Percentiles rank a stretch among this genome's conserved stretches.
Conservation (phyloP, 2,888 invertebrate species). For the Stomorhina lunata region DNA sequence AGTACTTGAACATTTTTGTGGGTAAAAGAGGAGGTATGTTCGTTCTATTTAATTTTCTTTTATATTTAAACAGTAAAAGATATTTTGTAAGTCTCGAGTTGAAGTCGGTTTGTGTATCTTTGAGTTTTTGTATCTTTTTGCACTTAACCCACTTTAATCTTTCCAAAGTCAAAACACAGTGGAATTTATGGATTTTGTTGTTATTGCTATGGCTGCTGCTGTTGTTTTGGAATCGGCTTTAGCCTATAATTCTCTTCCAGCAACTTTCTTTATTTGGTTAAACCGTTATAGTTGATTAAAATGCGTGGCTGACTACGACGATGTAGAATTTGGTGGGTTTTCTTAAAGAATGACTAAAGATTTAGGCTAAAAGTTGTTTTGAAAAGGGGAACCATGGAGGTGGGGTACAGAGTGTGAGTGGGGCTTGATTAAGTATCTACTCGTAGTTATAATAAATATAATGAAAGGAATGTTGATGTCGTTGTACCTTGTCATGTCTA, state of each 20-base stretch:
- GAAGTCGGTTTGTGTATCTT: neutral
- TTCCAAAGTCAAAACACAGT: conserved; percentile 27
- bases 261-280: conserved; percentile 38
- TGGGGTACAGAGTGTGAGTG: too few species aligned
- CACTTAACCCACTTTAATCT: conserved; percentile 74
- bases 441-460: neutral
- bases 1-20: too few species aligned
- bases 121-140: conserved; percentile 1
- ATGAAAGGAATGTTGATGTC: neutral
- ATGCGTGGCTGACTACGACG: conserved; percentile 48
- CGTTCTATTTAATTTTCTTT: too few species aligned
- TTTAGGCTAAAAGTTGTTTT: too few species aligned
- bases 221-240: conserved; percentile 11
- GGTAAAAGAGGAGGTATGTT: too few species aligned
- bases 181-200: conserved; percentile 28
- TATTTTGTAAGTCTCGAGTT: too few species aligned
- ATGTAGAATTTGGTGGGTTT: conserved; percentile 33
- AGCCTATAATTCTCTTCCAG: conserved; percentile 21
- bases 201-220: neutral
- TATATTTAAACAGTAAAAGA: too few species aligned
- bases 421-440: too few species aligned
- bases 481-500: neutral
- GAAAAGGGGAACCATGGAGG: too few species aligned
- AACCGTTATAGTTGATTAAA: conserved; percentile 63
- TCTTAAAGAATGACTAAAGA: too few species aligned